Evolutionary conservation across 2,888 invertebrate species (phyloP), one percentile per base, ranked within the genome.

Genomic region (Agelastica alni): DNA sequence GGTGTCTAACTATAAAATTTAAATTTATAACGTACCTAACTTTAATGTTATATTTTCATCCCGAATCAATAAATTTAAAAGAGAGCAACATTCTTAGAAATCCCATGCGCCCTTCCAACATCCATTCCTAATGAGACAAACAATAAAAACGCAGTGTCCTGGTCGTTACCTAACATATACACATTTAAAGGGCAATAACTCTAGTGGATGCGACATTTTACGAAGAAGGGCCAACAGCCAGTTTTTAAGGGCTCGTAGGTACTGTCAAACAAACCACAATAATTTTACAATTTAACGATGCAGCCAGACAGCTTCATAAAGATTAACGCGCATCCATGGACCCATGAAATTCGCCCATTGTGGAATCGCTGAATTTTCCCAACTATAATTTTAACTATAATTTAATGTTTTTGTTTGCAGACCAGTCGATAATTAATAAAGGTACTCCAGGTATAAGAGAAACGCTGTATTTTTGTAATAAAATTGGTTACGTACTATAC

Each of bases 181-280:
- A 70, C 60, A 58, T 59, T 59, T 62, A 48, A 61, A 61, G 64
- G 65, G 68, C 64, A 65, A 70, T 70, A 71, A 72, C 65, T 70
- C 63, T 69, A 64, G 62, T 45, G 42, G 32, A 32, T 14, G 53
- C 61, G 60, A 63, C 63, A 52, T 59, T 61, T 61, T 60, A 61
- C 59, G 60, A 45, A 51, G 65, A 66, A 69, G 63, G 63, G 67
- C 62, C 65, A 67, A 70, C 67, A 70, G 66, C 65, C 61, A 66
- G 59, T 59, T 65, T 64, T 66, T 61, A 68, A 70, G 70, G 70
- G 68, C 67, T 67, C 67, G 61, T 65, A 68, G 70, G 69, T 69
- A 65, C 68, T 72, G 73, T 74, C 73, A 71, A 70, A 72, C 71
- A 68, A 68, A 69, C 71, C 72, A 70, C 73, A 73, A 74, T 75